These are phyloP conservation scores for Ochotona curzoniae DNA, from an alignment of 2,113 vertebrate species.

Conservation along the genomic window DNA sequence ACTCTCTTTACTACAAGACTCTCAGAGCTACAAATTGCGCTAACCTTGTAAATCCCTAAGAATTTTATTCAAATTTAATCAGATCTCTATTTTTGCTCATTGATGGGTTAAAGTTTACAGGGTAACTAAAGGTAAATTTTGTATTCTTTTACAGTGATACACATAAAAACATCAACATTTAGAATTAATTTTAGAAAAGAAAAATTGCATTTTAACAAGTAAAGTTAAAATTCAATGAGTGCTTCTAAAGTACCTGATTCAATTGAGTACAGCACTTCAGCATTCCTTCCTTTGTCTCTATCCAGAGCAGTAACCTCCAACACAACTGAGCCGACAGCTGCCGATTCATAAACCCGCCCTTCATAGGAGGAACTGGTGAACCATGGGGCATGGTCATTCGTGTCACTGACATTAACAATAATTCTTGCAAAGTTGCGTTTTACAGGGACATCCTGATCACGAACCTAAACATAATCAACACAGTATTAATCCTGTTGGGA, in stretches of 20 bases:
- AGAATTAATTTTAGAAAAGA: background rate
- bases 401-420: conserved; percentile 92
- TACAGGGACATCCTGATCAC: conserved; percentile 98
- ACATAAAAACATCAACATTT: background rate
- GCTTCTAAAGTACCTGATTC: conserved; percentile 92
- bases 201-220: background rate
- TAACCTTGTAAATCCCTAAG: background rate
- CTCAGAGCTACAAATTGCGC: background rate
- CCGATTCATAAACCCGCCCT: conserved; percentile 94
- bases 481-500: background rate
- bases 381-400: conserved; percentile 96
- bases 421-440: conserved; percentile 96
- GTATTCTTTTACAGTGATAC: background rate
- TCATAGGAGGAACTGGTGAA: conserved; percentile 93
- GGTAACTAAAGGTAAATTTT: background rate
- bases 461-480: conserved; percentile 88
- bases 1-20: background rate
- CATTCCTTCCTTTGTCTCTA: conserved; percentile 96
- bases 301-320: conserved; percentile 96
- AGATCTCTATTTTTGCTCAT: background rate
- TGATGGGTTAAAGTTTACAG: background rate
- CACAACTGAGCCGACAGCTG: conserved; percentile 92
- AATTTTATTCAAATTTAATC: background rate
- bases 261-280: conserved; percentile 94
- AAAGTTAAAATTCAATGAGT: background rate